Evolutionary conservation across 2,113 vertebrate species (phyloP).

Genomic region (Etheostoma spectabile): DNA sequence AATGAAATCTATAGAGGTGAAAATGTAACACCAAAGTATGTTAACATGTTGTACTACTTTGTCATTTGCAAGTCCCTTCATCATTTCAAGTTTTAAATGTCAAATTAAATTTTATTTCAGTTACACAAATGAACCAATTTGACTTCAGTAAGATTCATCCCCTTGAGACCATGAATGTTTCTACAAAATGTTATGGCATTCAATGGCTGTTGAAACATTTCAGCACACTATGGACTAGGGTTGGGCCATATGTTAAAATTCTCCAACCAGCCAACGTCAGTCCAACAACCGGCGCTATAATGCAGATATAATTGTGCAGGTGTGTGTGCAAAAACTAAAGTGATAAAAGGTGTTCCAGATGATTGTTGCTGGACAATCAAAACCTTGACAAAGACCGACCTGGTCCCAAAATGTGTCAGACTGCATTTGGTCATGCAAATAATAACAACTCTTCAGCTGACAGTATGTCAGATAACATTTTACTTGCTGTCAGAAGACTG

Average conservation of each 20-base stretch:
- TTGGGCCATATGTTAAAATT: no score
- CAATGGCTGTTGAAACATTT: background rate
- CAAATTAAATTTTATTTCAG: background rate
- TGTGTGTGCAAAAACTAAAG: background rate
- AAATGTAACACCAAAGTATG: no score
- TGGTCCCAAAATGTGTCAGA: constrained; percentile 12
- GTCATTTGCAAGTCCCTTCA: no score
- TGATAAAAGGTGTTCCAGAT: background rate
- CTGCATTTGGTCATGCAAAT: background rate
- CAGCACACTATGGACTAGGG: background rate
- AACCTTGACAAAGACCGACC: background rate
- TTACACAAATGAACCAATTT: background rate
- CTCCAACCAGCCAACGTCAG: no score
- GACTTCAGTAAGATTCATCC: background rate
- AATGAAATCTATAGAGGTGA: no score
- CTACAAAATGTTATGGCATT: no score
- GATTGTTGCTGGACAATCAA: background rate
- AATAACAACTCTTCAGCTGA: background rate
- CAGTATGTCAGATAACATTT: constrained; percentile 16
- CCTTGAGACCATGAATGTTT: background rate
- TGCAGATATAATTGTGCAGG: no score
- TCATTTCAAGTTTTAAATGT: no score
- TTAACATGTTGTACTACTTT: no score
- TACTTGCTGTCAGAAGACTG: constrained; percentile 2
- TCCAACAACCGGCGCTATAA: no score